phyloP scores from a whole-genome alignment of 2,113 vertebrate species.

The Grammomys surdaster region DNA sequence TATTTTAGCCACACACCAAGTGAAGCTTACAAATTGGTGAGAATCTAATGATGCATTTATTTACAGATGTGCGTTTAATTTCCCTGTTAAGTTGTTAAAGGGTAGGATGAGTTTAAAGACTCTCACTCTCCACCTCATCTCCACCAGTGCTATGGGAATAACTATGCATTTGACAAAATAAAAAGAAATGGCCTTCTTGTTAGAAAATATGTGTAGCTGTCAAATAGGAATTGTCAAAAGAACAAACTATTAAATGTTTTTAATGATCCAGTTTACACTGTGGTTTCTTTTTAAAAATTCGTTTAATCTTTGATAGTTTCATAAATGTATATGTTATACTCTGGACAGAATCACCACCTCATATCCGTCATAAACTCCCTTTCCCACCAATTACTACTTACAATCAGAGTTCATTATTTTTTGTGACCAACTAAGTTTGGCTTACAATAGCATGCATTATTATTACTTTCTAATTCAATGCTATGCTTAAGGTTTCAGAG shows the following conservation, averaged over 20 bases:
- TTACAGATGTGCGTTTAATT: conserved; percentile 92
- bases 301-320: neutral
- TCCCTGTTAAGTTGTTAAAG: conserved; percentile 83
- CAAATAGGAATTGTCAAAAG: conserved; percentile 60
- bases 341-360: neutral
- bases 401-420: too few species aligned
- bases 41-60: conserved; percentile 93
- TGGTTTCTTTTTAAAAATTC: neutral
- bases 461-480: conserved; percentile 71
- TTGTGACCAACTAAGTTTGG: conserved; percentile 38
- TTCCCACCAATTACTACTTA: neutral
- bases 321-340: too few species aligned
- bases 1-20: conserved; percentile 89
- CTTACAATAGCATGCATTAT: conserved; percentile 59
- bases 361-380: neutral
- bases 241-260: conserved; percentile 62
- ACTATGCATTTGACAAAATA: conserved; percentile 74
- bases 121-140: neutral
- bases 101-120: conserved; percentile 74
- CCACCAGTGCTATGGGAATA: conserved; percentile 44
- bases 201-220: conserved; percentile 69
- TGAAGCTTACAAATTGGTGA: conserved; percentile 90
- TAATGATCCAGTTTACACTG: conserved; percentile 65
- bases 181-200: conserved; percentile 71
- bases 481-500: conserved; percentile 71